phyloP scores from a whole-genome alignment of 2,888 invertebrate genomes.

The Megastigmus dorsalis region DNA sequence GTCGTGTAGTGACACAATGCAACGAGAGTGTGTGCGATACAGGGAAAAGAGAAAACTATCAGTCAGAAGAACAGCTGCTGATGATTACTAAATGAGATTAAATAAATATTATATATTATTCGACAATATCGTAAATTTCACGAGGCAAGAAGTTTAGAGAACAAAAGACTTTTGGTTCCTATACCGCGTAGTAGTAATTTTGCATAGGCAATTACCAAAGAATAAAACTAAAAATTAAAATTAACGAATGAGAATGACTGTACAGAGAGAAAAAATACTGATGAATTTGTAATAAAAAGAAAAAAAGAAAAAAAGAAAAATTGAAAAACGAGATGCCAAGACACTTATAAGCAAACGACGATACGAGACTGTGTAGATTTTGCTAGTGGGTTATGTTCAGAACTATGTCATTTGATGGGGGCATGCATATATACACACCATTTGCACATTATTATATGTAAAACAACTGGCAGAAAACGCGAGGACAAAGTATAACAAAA shows the following conservation, averaged over 20 bases:
- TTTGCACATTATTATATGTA: background rate
- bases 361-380: constrained; percentile 25
- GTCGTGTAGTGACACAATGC: constrained; percentile 29
- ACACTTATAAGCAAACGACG: no score
- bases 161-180: constrained; percentile 43
- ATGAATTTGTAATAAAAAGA: background rate
- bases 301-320: background rate
- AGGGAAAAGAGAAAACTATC: constrained; percentile 7
- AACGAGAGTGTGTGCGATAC: background rate
- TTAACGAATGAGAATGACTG: no score
- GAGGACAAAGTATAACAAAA: constrained; percentile 18
- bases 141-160: constrained; percentile 50
- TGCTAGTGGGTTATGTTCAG: background rate
- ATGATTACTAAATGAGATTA: constrained; percentile 1
- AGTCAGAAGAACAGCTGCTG: background rate
- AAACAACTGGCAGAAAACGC: constrained; percentile 6
- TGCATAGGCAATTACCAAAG: no score
- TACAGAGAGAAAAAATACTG: constrained; percentile 7
- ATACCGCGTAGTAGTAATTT: constrained; percentile 26
- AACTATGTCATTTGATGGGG: background rate
- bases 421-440: background rate
- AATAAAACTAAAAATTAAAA: no score
- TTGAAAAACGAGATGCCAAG: background rate
- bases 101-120: constrained; percentile 31
- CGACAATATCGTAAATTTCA: constrained; percentile 45